Percentiles rank a stretch among this genome's conserved stretches.
Conservation (phyloP, 2,113 vertebrate species). For the Pampusana beccarii region DNA sequence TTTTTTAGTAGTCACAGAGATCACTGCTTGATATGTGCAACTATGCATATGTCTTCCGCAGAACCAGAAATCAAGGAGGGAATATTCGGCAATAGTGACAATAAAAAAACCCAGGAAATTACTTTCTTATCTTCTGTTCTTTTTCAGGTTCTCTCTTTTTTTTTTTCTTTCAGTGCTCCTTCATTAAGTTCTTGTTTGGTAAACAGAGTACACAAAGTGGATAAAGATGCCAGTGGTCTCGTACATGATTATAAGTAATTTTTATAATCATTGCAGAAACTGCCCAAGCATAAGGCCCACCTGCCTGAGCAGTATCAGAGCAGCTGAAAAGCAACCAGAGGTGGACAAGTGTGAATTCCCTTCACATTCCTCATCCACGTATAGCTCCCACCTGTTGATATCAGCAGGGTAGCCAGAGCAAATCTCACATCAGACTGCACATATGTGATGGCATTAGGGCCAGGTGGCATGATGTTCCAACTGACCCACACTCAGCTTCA, state of each 20-base stretch:
- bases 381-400: background rate
- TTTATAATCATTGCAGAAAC: background rate
- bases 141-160: background rate
- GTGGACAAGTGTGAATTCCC: background rate
- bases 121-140: background rate
- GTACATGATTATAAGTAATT: background rate
- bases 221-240: background rate
- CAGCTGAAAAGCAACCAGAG: background rate
- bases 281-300: background rate
- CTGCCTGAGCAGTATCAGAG: background rate
- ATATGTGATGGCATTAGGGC: background rate
- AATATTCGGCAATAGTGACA: background rate
- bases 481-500: background rate
- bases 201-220: background rate
- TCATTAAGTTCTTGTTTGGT: background rate
- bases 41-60: accelerated
- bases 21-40: background rate
- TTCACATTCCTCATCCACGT: background rate
- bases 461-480: background rate
- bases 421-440: background rate
- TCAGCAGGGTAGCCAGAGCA: background rate
- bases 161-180: background rate
- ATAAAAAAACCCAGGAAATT: background rate
- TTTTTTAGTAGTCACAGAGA: background rate
- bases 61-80: background rate